Base-by-base conservation (phyloP, 2,888 invertebrate genomes). In the Craniophora ligustri region DNA sequence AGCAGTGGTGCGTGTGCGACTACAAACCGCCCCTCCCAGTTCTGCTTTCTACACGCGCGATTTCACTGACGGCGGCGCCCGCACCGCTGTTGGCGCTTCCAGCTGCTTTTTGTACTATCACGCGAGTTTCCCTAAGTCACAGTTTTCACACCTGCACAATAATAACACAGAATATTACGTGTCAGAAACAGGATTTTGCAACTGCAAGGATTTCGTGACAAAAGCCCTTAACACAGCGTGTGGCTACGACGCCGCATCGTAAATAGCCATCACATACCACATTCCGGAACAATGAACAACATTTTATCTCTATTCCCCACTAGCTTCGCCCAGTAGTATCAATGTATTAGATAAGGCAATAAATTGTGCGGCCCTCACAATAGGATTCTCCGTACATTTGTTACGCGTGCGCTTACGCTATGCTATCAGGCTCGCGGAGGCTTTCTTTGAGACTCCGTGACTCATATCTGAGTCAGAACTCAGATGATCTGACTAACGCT, bases 21-120 rank as follows among this genome's bases (percentile, higher is more conserved):
- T 63, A 68, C 70, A 63, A 74, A 60, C 59, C 70, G 85, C 87
- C 87, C 89, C 89, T 85, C 86, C 87, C 82, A 86, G 90, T 89
- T 92, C 91, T 92, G 93, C 93, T 92, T 93, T 93, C 93, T 93
- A 89, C 86, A 88, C 87, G 91, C 88, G 89, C 91, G 91, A 91
- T 93, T 93, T 92, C 92, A 91, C 93, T 88, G 84, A 75, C 81
- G 71, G 78, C 81, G 82, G 78, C 81, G 82, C 73, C 82, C 66
- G 68, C 65, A 53, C 67, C 47, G 70, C 55, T 64, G 30, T n/a
- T 35, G 49, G 50, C 64, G 66, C 48, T 69, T 41, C 60, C 55
- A 59, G 67, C 72, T 69, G 78, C 79, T 84, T 85, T 86, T 87
- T 85, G 76, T 84, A 64, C 65, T 50, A 66, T 68, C 72, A 86